Conservation (phyloP, 2,888 invertebrate genomes). For the Epinotia nisella region DNA sequence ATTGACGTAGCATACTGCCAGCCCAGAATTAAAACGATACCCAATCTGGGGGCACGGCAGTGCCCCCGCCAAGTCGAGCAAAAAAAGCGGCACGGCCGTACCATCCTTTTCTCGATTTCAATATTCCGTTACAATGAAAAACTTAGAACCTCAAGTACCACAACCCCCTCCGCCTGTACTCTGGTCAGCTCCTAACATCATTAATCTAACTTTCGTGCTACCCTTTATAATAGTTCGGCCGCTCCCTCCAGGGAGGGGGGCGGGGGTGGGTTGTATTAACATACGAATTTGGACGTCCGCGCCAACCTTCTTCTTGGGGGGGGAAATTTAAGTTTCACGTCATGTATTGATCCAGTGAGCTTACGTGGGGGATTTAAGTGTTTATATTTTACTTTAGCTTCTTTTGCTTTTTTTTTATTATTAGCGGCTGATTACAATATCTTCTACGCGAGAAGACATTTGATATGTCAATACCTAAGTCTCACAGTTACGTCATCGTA, state of each 20-base stretch:
- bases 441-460: too few relatives aligned
- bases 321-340: constrained; percentile 82
- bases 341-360: constrained; percentile 78
- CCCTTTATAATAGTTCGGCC: constrained; percentile 85
- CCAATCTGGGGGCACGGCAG: too few relatives aligned
- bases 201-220: constrained; percentile 86
- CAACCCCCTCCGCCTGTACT: constrained; percentile 56
- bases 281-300: constrained; percentile 80
- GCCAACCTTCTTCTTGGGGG: constrained; percentile 79
- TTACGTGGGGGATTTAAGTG: constrained; percentile 51
- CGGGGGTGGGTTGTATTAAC: constrained; percentile 73
- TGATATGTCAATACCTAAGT: too few relatives aligned
- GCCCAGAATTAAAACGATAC: too few relatives aligned
- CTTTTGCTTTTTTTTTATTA: background rate
- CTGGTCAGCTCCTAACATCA: constrained; percentile 85
- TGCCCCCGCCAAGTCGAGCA: too few relatives aligned
- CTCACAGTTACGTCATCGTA: too few relatives aligned
- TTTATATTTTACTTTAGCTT: constrained; percentile 30
- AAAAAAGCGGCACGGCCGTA: too few relatives aligned
- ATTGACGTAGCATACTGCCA: too few relatives aligned
- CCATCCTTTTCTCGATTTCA: too few relatives aligned
- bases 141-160: constrained; percentile 22
- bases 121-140: too few relatives aligned
- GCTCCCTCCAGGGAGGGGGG: constrained; percentile 49
- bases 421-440: background rate